Evolutionary conservation across 1,140 invertebrate species (phyloP), one percentile per base, ranked within the genome.

Genomic region (Eriocheir sinensis): DNA sequence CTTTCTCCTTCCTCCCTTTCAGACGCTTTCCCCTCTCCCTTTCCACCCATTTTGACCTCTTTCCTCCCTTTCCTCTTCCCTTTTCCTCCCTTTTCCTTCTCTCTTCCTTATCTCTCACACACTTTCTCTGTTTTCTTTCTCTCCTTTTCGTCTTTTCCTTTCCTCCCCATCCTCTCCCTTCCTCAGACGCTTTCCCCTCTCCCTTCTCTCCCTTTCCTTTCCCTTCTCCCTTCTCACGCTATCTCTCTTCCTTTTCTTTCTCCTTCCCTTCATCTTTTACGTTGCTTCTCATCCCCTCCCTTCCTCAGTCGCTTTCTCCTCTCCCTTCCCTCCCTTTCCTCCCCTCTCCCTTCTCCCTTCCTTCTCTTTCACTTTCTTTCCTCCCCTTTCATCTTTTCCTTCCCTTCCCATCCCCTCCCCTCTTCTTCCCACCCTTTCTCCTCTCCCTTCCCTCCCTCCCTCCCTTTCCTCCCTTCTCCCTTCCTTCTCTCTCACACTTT

Each of bases 381-480:
- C 60, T 72, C 60, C n/a, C 60, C n/a, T n/a, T 72, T n/a, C n/a
- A 15, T 72, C 60, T 72, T n/a, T 72, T n/a, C n/a, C 60, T 72
- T n/a, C n/a, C 60, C n/a, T n/a, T 72, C 60, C n/a, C 60, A 21
- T n/a, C n/a, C 60, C n/a, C 60, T 72, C 60, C n/a, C 60, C n/a
- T n/a, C n/a, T n/a, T 72, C 60, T 72, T n/a, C n/a, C 60, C 60
- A 15, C 60, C 60, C 60, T 72, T 72, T n/a, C n/a, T n/a, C n/a
- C n/a, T n/a, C n/a, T n/a, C n/a, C n/a, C n/a, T n/a, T 72, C 21
- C 27, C 21, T n/a, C 60, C 2, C 21, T 72, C 27, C 27, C 27
- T n/a, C 21, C 6, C 27, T 72, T n/a, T 72, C 21, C 6, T n/a
- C 27, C 21, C n/a, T n/a, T 72, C 60, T 1, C 21, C n/a, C 60